These are phyloP conservation scores for Monochamus saltuarius DNA, from an alignment of 1,140 invertebrate genomes.

Conservation along the genomic window DNA sequence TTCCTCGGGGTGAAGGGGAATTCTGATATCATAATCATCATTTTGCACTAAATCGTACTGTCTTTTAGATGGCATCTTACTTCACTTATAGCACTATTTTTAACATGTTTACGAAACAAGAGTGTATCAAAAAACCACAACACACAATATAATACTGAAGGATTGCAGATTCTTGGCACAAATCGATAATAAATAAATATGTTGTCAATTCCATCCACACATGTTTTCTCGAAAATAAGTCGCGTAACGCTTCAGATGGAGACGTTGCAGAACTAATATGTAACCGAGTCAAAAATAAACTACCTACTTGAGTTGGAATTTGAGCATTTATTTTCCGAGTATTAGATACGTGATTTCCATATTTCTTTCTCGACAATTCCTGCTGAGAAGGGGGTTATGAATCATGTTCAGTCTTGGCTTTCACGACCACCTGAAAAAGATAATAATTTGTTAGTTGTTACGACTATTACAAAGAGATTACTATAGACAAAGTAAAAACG, in stretches of 20 bases:
- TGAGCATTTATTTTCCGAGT: too few relatives aligned
- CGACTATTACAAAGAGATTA: too few relatives aligned
- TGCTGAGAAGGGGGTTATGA: conserved; percentile 7
- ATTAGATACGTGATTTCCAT: conserved; percentile 3
- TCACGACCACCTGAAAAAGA: conserved; percentile 14
- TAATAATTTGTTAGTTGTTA: conserved; percentile 1
- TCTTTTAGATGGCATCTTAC: conserved; percentile 80
- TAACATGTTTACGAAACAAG: conserved; percentile 7
- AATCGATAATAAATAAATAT: conserved; percentile 2
- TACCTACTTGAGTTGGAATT: conserved; percentile 5
- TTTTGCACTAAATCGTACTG: conserved; percentile 93
- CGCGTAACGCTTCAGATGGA: conserved; percentile 11
- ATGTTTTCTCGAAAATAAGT: conserved; percentile 21
- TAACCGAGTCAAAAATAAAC: conserved; percentile 19
- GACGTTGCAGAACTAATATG: too few relatives aligned
- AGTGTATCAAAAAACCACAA: not conserved
- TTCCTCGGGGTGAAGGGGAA: conserved; percentile 92
- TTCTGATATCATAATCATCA: conserved; percentile 91
- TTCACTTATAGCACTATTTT: conserved; percentile 2
- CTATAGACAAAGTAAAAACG: too few relatives aligned
- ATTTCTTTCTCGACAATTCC: not conserved
- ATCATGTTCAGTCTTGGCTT: conserved; percentile 4
- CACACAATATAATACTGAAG: conserved; percentile 11
- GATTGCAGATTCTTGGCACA: conserved; percentile 13
- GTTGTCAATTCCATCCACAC: conserved; percentile 16